Base-by-base conservation (phyloP, 2,797 vertebrate species). In the Xenentodon cancila region DNA sequence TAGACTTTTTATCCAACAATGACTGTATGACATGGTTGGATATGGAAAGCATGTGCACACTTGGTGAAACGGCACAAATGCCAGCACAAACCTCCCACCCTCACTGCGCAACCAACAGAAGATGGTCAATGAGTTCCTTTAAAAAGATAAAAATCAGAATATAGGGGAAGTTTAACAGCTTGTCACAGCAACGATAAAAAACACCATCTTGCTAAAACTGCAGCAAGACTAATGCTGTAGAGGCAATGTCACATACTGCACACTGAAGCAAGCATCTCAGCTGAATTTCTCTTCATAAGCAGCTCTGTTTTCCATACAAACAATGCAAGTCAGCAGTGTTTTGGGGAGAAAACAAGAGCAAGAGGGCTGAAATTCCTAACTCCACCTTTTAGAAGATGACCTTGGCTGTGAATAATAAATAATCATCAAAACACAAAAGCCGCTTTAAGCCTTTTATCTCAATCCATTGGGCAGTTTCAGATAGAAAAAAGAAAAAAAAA, bases 151-250 rank as follows among this genome's bases (percentile, higher is more conserved):
- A 40, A 32, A 32, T 32, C 30, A 32, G 13, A 5, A 40, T 3
- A 37, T 16, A 15, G 13, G 37, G 37, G 16, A 40, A 40, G 37
- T 40, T 1, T 37, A 4, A 13, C 45, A 58, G 58, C 2, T 1
- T 53, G 74, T 75, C 65, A 47, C 67, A 53, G 65, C 59, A 81
- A 77, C 34, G 16, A 40, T 72, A 73, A 75, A 25, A 25, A 63
- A 54, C 47, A 76, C 2, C 18, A 43, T 77, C 46, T 59, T 87
- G 90, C 89, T 89, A 92, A 91, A 83, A 89, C 88, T 91, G 90
- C 90, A 87, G 88, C 73, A 85, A 51, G 80, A 79, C 59, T 73
- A 50, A 58, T 58, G 81, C 75, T 80, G 71, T 42, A 55, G 57
- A 67, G 34, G 57, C 44, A 50, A 73, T 69, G 55, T 55, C 74